Conservation (phyloP, 2,888 invertebrate genomes). For the Protodeltote pygarga region DNA sequence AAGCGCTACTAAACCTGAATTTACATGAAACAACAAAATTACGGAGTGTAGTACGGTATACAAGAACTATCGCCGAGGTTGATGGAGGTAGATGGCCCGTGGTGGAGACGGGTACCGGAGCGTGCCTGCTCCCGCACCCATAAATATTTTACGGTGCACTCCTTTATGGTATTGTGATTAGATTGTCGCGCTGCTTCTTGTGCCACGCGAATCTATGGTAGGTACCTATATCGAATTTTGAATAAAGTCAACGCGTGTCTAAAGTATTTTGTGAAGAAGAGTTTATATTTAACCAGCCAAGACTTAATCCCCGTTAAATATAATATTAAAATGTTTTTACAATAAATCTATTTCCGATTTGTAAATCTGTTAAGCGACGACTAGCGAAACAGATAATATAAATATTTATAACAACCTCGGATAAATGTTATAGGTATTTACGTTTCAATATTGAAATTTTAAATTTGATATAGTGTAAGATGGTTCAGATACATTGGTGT, state of each 20-base stretch:
- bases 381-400: conserved; percentile 11
- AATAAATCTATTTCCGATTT: no score
- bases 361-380: no score
- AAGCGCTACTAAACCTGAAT: conserved; percentile 32
- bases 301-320: no score
- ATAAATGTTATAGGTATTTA: conserved; percentile 24
- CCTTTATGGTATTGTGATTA: conserved; percentile 78
- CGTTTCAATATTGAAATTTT: conserved; percentile 37
- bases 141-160: conserved; percentile 82
- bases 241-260: conserved; percentile 64
- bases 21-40: conserved; percentile 42
- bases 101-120: conserved; percentile 67
- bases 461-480: conserved; percentile 33
- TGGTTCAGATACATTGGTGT: conserved; percentile 39
- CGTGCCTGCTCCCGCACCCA: conserved; percentile 72
- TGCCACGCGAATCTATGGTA: conserved; percentile 69
- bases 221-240: conserved; percentile 75
- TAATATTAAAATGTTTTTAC: no score
- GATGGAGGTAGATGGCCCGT: conserved; percentile 59
- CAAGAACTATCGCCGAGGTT: conserved; percentile 46
- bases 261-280: conserved; percentile 54
- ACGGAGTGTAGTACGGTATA: conserved; percentile 34
- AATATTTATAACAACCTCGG: conserved; percentile 19
- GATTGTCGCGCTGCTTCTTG: conserved; percentile 72
- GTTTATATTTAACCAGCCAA: no score